Conservation (phyloP, 2,888 invertebrate genomes). For the Pseudanteris insignis region DNA sequence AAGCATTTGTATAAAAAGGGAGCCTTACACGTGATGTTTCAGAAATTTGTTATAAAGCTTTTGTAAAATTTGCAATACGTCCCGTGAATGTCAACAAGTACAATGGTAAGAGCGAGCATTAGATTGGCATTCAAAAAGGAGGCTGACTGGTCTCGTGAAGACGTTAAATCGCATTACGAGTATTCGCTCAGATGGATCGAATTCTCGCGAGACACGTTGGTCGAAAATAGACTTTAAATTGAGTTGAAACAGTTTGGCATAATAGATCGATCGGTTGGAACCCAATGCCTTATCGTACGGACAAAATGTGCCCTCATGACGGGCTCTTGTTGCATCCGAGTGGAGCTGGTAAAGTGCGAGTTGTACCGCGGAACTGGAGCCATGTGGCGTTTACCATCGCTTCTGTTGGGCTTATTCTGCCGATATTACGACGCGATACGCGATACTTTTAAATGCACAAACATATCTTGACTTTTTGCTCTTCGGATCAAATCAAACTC, state of each 20-base stretch:
- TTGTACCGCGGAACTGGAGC: conserved; percentile 45
- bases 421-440: conserved; percentile 62
- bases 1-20: conserved; percentile 18
- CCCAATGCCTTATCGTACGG: conserved; percentile 45
- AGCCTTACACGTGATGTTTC: conserved; percentile 5
- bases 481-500: conserved; percentile 40
- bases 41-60: conserved; percentile 33
- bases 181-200: conserved; percentile 46
- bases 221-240: conserved; percentile 50
- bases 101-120: conserved; percentile 20
- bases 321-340: conserved; percentile 46
- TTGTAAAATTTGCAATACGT: conserved; percentile 35
- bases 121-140: conserved; percentile 33
- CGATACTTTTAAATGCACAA: conserved; percentile 46
- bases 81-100: conserved; percentile 34
- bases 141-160: conserved; percentile 38
- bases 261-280: conserved; percentile 48
- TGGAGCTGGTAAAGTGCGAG: conserved; percentile 36
- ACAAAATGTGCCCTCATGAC: conserved; percentile 42
- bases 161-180: conserved; percentile 48
- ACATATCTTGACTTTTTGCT: conserved; percentile 26
- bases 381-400: conserved; percentile 57
- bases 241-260: conserved; percentile 49
- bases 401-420: conserved; percentile 60
- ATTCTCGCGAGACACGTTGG: conserved; percentile 42